These are phyloP conservation scores for Cassiopea andromeda DNA, from an alignment of 30 jellyfish, hydroid and myxozoan species.

Conservation along the genomic window DNA sequence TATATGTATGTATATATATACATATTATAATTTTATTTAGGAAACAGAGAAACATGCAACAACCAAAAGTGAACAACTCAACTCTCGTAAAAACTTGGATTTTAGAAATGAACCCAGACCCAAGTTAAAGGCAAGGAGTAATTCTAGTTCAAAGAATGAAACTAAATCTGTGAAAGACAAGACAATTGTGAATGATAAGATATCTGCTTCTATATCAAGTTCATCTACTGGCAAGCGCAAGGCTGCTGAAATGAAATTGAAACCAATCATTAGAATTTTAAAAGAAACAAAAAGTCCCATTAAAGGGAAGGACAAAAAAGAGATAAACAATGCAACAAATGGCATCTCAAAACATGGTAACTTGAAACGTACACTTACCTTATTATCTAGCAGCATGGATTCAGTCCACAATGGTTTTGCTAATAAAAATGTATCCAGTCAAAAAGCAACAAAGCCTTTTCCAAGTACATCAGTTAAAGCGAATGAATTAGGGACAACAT, in stretches of 20 bases:
- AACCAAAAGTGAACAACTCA: not conserved
- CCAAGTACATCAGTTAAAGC: not conserved
- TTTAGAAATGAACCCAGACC: not conserved
- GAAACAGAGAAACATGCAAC: not conserved
- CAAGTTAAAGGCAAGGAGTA: not conserved
- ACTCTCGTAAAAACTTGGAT: not conserved
- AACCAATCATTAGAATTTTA: constrained; percentile 17
- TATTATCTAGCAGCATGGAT: not conserved
- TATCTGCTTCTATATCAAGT: not conserved
- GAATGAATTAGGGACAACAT: not conserved
- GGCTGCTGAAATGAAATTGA: not conserved
- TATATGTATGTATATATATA: no score
- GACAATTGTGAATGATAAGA: not conserved
- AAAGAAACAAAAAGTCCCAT: not conserved
- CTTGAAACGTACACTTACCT: not conserved
- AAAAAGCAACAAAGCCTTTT: not conserved
- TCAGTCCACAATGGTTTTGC: not conserved
- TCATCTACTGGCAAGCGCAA: not conserved
- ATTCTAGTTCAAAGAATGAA: not conserved
- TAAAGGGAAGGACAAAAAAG: constrained; percentile 1
- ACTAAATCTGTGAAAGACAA: not conserved
- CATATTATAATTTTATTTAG: not conserved
- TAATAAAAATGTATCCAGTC: not conserved
- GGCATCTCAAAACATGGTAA: not conserved
- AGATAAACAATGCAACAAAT: not conserved